A percentile compares a stretch with the other conserved stretches of the same genome.
Conservation (phyloP, 1,140 invertebrate genomes). For the Zaprionus capensis region DNA sequence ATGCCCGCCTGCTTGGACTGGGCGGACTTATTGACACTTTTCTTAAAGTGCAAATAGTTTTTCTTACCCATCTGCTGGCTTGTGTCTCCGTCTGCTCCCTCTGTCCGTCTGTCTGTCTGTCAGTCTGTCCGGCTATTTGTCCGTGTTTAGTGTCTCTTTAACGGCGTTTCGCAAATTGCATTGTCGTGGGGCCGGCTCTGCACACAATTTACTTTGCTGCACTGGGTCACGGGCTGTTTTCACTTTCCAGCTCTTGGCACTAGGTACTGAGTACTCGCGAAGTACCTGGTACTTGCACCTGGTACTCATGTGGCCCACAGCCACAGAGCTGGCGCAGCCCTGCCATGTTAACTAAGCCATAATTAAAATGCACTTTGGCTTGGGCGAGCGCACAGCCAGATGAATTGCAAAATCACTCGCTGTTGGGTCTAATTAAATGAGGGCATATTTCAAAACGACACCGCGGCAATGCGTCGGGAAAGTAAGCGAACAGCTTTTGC, state of each 20-base stretch:
- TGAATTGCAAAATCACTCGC: slow-evolving; percentile 60
- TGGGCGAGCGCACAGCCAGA: slow-evolving; percentile 30
- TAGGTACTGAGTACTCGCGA: not conserved
- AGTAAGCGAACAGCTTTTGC: slow-evolving; percentile 51
- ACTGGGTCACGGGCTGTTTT: slow-evolving; percentile 56
- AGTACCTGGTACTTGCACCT: not conserved
- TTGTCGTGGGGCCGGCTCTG: slow-evolving; percentile 31
- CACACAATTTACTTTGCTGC: slow-evolving; percentile 44
- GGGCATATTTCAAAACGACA: slow-evolving; percentile 41
- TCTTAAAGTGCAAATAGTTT: slow-evolving; percentile 45
- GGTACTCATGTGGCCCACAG: slow-evolving; percentile 37
- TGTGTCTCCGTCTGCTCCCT: not conserved
- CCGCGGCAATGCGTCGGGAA: slow-evolving; percentile 52
- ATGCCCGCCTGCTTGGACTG: slow-evolving; percentile 31
- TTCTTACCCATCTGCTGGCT: slow-evolving; percentile 12
- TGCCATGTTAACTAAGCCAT: slow-evolving; percentile 55
- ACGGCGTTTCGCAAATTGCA: slow-evolving; percentile 59
- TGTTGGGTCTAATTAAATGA: slow-evolving; percentile 67
- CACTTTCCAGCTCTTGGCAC: slow-evolving; percentile 60
- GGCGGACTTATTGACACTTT: slow-evolving; percentile 72
- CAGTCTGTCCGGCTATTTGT: not conserved
- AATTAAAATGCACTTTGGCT: slow-evolving; percentile 78
- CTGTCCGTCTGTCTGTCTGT: not conserved
- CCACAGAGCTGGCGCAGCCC: slow-evolving; percentile 20
- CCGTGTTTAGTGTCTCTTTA: slow-evolving; percentile 41